Conservation (phyloP, 2,113 vertebrate genomes). For the Pseudonaja textilis region DNA sequence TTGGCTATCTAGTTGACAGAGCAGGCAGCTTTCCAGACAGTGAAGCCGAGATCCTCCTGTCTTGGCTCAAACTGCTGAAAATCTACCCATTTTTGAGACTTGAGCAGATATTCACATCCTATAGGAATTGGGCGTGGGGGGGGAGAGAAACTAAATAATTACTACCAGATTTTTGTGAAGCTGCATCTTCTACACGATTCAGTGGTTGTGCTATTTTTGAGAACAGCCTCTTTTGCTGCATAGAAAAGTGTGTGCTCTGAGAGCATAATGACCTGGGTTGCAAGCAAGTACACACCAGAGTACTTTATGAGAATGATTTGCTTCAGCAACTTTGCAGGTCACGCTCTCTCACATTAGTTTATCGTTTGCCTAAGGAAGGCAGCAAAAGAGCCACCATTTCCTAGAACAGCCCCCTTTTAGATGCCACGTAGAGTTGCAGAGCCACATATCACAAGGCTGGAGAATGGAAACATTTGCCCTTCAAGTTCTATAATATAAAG, state of each 20-base stretch:
- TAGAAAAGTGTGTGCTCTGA: not conserved
- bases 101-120: not conserved
- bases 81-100: not conserved
- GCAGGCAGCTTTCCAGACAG: not conserved
- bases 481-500: not conserved
- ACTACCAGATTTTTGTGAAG: not conserved
- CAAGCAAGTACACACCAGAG: not conserved
- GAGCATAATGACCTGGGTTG: not conserved
- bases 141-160: not conserved
- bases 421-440: not conserved
- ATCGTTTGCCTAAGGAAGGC: not conserved
- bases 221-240: not conserved
- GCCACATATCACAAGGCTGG: not conserved
- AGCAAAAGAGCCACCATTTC: not conserved
- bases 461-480: not conserved
- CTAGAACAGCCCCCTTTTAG: not conserved
- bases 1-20: not conserved
- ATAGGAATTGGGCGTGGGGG: not conserved
- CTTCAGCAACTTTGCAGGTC: not conserved
- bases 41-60: not conserved
- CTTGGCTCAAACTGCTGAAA: not conserved
- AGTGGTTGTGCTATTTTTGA: not conserved
- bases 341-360: not conserved
- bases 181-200: not conserved
- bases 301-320: not conserved